These are phyloP conservation scores for Episyrphus balteatus DNA, from an alignment of 1,140 invertebrate species.

Conservation along the genomic window DNA sequence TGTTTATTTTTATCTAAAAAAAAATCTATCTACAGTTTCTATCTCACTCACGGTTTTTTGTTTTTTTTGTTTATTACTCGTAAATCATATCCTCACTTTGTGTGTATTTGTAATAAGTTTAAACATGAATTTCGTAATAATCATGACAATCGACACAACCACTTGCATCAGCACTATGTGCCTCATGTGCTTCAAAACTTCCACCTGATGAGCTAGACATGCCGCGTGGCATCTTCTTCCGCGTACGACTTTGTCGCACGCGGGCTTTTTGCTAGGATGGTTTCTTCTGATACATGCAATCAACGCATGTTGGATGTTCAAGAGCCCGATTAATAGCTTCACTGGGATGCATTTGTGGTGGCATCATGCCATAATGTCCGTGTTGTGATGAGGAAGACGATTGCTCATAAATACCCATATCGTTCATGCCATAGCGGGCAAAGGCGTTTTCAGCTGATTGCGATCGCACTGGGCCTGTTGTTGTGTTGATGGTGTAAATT, in stretches of 20 bases:
- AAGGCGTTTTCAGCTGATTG: slow-evolving; percentile 34
- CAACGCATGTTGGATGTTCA: slow-evolving; percentile 53
- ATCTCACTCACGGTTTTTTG: background rate
- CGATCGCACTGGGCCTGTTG: slow-evolving; percentile 26
- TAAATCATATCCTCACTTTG: background rate
- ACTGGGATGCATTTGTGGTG: slow-evolving; percentile 25
- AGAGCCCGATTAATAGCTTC: slow-evolving; percentile 43
- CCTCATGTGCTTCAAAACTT: slow-evolving; percentile 6
- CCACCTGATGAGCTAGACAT: slow-evolving; percentile 6
- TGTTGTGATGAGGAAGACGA: background rate
- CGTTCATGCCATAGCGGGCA: slow-evolving; percentile 23
- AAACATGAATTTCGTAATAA: slow-evolving; percentile 36
- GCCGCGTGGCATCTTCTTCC: slow-evolving; percentile 32
- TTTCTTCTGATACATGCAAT: slow-evolving; percentile 49
- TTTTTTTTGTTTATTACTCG: background rate
- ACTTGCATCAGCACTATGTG: slow-evolving; percentile 9
- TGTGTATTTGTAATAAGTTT: slow-evolving; percentile 6
- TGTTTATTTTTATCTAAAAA: background rate
- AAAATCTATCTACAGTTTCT: background rate
- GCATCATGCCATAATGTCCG: slow-evolving; percentile 10
- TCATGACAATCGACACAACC: slow-evolving; percentile 36
- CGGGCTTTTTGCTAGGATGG: slow-evolving; percentile 47
- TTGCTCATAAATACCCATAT: background rate
- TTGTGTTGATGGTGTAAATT: slow-evolving; percentile 16
- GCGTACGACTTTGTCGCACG: slow-evolving; percentile 38